Conservation (phyloP, 2,888 invertebrate species). For the Gymnosoma rotundatum region DNA sequence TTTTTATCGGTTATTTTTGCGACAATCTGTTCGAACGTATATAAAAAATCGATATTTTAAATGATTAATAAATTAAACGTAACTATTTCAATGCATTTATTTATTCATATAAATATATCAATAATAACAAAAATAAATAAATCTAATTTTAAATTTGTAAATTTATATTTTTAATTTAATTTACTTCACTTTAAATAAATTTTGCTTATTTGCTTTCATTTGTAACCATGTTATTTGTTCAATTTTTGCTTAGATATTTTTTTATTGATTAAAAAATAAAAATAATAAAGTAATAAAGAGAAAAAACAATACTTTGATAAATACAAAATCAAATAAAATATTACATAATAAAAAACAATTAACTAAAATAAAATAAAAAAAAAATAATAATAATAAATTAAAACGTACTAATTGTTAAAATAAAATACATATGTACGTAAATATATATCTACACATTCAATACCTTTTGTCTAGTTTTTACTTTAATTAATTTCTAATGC, state of each 20-base stretch:
- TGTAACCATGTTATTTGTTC: not conserved
- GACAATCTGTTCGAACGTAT: not conserved
- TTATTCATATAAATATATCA: slow-evolving; percentile 51
- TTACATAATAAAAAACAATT: slow-evolving; percentile 52
- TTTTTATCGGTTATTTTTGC: not conserved
- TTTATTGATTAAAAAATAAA: not conserved
- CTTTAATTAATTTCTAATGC: slow-evolving; percentile 25
- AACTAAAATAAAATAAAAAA: slow-evolving; percentile 45
- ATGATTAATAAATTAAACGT: slow-evolving; percentile 47
- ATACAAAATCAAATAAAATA: slow-evolving; percentile 39
- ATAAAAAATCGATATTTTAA: slow-evolving; percentile 2
- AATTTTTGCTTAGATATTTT: slow-evolving; percentile 35
- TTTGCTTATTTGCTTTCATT: slow-evolving; percentile 34
- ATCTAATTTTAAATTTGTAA: slow-evolving; percentile 37
- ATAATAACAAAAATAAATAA: slow-evolving; percentile 66
- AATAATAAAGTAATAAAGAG: slow-evolving; percentile 11
- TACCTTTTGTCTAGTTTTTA: slow-evolving; percentile 30
- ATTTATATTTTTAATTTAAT: not conserved
- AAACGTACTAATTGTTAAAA: slow-evolving; percentile 38
- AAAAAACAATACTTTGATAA: slow-evolving; percentile 54
- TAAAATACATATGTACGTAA: slow-evolving; percentile 30
- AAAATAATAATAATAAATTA: slow-evolving; percentile 44
- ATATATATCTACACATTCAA: slow-evolving; percentile 23
- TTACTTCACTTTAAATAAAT: slow-evolving; percentile 29
- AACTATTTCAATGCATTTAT: slow-evolving; percentile 56